Base-by-base conservation (phyloP, 2,797 vertebrate genomes). In the Coregonus ussuriensis region DNA sequence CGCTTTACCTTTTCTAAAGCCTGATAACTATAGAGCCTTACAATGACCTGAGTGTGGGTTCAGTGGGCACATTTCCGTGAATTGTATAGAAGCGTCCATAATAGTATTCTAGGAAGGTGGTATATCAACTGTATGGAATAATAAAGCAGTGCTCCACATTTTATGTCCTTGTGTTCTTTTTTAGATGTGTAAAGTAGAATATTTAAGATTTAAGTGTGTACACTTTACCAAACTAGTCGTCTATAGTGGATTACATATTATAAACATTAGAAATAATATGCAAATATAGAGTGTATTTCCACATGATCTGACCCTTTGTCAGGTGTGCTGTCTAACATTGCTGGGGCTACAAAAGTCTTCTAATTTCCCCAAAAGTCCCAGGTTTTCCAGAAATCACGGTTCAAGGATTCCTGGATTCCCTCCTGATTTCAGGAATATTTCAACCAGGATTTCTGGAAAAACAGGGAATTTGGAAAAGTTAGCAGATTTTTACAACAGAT, bases 121-220 rank as follows among this genome's bases (percentile, higher is more conserved):
- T 76, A 41, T 41, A 41, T 81, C 80, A 4, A 41, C 7, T 70
- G 16, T 78, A 79, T 76, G 65, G 82, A 74, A 83, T 82, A 86
- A 91, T 91, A 90, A 92, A 93, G 87, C 91, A 91, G 91, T n/a
- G 90, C 91, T 93, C 91, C 90, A 91, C 91, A 91, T 92, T 90
- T 67, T 41, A 71, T 33, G 68, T 25, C 25, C 59, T 47, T 21
- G 7, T 18, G 21, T 31, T 41, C 33, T 21, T 4, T 53, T 21
- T 4, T 21, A 29, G 70, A 51, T 53, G 41, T 71, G 47, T 52
- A 52, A 71, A 71, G 9, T 47, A n/a, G 1, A 2, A 41, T 18
- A 3, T 35, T 6, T 69, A 33, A 37, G 15, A 18, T 2, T 16
- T 3, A 16, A 16, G 31, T 68, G 66, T 41, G 67, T 37, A 6